Base-by-base conservation (phyloP, 2,888 invertebrate genomes). In the Galerucella pusilla region DNA sequence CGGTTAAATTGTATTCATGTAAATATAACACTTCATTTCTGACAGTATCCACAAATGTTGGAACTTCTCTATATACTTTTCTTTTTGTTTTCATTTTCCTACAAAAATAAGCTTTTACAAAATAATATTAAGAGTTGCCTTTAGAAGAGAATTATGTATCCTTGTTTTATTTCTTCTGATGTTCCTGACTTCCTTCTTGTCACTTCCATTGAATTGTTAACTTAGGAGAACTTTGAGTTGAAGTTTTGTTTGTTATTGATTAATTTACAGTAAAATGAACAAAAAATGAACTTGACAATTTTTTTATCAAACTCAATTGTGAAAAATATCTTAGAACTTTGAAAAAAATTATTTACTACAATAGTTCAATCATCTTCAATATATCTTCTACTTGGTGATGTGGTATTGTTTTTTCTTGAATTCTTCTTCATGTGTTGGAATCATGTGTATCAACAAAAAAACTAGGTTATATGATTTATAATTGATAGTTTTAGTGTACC, bases 1-100 rank as follows among this genome's bases (percentile, higher is more conserved):
- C 79, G 73, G 79, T 79, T 68, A 78, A 75, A 77, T 83, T 83
- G 64, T 81, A 83, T 9, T 82, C 80, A 76, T 83, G 82, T 49
- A 82, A 75, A 65, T 74, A 79, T 12, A 79, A 61, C 14, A 83
- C 77, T 76, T 79, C 79, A 74, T 76, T 75, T 64, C 80, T 72
- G 35, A 83, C 63, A 63, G 77, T 77, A 46, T 77, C 73, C 14
- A 80, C 77, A 77, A 80, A 81, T 54, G 71, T 75, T 59, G 77
- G 73, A 35, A 78, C 78, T 71, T 75, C 75, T 57, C 73, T 77
- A 57, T 76, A 74, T 54, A 71, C 73, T 73, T 78, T 80, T 66
- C 74, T 79, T 59, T 74, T 74, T 63, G 66, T 70, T 70, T 80
- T 80, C 49, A 82, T 79, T 75, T 79, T 80, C 76, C 83, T 83